phyloP scores from a whole-genome alignment of 1,140 invertebrate genomes.

The Yoshiicerus persimilis region DNA sequence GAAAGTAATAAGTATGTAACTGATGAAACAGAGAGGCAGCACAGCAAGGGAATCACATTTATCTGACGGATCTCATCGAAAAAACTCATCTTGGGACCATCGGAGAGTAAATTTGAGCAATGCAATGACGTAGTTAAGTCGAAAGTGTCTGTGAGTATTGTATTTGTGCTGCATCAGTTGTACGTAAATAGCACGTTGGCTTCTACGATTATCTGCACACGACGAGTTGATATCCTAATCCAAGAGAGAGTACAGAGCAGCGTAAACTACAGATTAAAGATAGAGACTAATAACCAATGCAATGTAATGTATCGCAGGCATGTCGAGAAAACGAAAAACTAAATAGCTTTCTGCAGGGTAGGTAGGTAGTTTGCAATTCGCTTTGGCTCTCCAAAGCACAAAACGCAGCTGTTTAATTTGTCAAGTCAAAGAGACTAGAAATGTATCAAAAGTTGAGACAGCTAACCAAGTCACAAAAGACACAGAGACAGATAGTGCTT shows the following conservation, averaged over 20 bases:
- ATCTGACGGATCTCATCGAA: neutral
- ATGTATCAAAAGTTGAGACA: neutral
- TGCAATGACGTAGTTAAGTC: neutral
- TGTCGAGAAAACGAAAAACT: too few relatives aligned
- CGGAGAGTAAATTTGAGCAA: neutral
- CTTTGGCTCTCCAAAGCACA: neutral
- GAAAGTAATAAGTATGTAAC: neutral
- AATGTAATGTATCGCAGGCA: too few relatives aligned
- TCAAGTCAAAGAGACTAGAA: neutral
- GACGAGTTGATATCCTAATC: too few relatives aligned
- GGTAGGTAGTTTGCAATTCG: neutral
- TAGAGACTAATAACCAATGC: too few relatives aligned
- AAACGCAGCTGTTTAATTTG: conserved; percentile 17
- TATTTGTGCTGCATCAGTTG: neutral
- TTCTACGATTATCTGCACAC: too few relatives aligned
- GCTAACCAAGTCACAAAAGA: neutral
- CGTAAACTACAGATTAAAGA: neutral
- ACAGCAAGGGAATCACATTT: neutral
- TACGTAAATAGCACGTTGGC: neutral
- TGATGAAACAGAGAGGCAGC: neutral
- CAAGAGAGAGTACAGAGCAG: too few relatives aligned
- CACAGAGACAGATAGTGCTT: neutral
- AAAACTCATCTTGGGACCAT: neutral
- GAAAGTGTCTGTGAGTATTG: neutral
- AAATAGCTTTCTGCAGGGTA: neutral